Conservation (phyloP, 2,797 vertebrate genomes). For the Clarias laeviceps region DNA sequence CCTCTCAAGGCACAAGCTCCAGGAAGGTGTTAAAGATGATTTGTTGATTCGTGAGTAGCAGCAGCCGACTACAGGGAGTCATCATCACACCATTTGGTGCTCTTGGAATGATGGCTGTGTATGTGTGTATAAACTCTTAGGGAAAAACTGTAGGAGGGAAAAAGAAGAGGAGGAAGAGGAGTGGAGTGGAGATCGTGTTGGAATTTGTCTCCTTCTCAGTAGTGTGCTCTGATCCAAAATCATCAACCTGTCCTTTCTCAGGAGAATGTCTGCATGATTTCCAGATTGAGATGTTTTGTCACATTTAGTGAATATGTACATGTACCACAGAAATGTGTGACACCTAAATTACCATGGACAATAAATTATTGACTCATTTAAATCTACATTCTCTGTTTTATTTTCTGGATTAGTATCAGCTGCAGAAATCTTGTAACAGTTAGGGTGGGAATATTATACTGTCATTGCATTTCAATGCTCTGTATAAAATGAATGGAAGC, state of each 20-base stretch:
- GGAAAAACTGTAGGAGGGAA: slow-evolving; percentile 42
- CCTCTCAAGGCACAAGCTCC: slow-evolving; percentile 70
- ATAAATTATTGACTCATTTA: background rate
- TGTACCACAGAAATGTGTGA: slow-evolving; percentile 13
- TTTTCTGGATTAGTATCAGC: background rate
- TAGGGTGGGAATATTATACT: too few species aligned
- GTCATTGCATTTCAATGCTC: too few species aligned
- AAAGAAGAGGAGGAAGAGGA: slow-evolving; percentile 40
- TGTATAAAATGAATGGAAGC: too few species aligned
- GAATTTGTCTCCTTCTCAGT: slow-evolving; percentile 62
- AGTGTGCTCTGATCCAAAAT: slow-evolving; percentile 45
- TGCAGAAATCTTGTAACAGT: background rate
- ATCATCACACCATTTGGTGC: slow-evolving; percentile 63
- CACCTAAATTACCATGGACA: background rate
- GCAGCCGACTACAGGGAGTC: slow-evolving; percentile 60
- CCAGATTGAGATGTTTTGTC: slow-evolving; percentile 41
- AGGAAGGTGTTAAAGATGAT: slow-evolving; percentile 69
- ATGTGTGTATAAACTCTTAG: slow-evolving; percentile 50
- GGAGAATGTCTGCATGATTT: slow-evolving; percentile 36
- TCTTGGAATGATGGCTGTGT: slow-evolving; percentile 60
- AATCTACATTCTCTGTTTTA: background rate
- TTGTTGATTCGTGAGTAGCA: slow-evolving; percentile 61
- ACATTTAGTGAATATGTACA: background rate
- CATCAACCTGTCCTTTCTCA: slow-evolving; percentile 47
- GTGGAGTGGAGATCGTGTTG: slow-evolving; percentile 59